phyloP scores from a whole-genome alignment of 2,888 invertebrate species.

The Xanthorhoe designata region DNA sequence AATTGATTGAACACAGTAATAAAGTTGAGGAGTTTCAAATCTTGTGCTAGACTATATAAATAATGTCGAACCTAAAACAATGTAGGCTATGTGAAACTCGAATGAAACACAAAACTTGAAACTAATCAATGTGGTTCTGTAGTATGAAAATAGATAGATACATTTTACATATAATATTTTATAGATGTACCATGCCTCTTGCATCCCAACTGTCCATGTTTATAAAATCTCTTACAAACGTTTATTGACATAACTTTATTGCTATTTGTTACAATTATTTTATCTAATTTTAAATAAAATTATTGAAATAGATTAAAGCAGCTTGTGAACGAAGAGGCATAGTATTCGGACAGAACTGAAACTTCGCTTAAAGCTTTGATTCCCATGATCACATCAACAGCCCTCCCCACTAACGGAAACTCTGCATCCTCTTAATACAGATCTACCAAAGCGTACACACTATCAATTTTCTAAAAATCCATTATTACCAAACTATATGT shows the following conservation, averaged over 20 bases:
- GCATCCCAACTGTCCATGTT: slow-evolving; percentile 39
- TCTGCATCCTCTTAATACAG: slow-evolving; percentile 52
- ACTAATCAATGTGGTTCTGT: slow-evolving; percentile 66
- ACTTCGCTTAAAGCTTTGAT: slow-evolving; percentile 84
- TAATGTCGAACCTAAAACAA: slow-evolving; percentile 1
- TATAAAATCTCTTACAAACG: slow-evolving; percentile 44
- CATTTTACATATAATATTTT: slow-evolving; percentile 59
- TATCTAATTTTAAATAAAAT: slow-evolving; percentile 39
- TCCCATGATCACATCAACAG: slow-evolving; percentile 78
- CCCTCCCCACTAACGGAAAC: slow-evolving; percentile 64
- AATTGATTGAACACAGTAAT: slow-evolving; percentile 78
- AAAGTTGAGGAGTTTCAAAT: slow-evolving; percentile 69
- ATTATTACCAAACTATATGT: slow-evolving; percentile 83
- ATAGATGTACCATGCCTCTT: slow-evolving; percentile 67
- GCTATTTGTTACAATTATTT: slow-evolving; percentile 41
- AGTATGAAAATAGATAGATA: slow-evolving; percentile 81
- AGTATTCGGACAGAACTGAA: slow-evolving; percentile 71
- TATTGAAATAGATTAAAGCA: slow-evolving; percentile 31
- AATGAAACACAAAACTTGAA: slow-evolving; percentile 58
- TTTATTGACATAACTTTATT: slow-evolving; percentile 43
- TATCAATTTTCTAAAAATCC: slow-evolving; percentile 84
- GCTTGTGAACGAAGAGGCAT: slow-evolving; percentile 60
- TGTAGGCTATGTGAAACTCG: slow-evolving; percentile 11
- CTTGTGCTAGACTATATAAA: slow-evolving; percentile 32
- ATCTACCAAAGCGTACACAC: slow-evolving; percentile 79